phyloP scores from a whole-genome alignment of 1,140 invertebrate species.

The Drosophila burlai region DNA sequence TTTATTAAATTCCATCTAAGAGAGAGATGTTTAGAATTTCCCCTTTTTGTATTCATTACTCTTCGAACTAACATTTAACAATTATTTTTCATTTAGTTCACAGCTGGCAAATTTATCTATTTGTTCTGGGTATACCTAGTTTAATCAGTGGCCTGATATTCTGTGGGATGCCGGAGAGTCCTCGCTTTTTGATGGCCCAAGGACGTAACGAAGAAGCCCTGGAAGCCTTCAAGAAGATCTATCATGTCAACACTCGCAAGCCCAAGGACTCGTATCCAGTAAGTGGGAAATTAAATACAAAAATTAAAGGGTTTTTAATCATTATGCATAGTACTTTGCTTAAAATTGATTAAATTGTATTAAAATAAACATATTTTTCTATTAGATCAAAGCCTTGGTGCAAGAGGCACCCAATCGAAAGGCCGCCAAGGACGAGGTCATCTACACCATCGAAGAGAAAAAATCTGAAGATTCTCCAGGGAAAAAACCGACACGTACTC shows the following conservation, averaged over 20 bases:
- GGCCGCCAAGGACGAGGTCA: slow-evolving; percentile 49
- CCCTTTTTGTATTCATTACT: neutral
- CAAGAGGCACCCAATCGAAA: slow-evolving; percentile 69
- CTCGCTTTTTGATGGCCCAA: slow-evolving; percentile 92
- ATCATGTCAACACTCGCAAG: slow-evolving; percentile 87
- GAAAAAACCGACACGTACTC: slow-evolving; percentile 42
- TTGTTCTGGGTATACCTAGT: slow-evolving; percentile 88
- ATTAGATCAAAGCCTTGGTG: slow-evolving; percentile 67
- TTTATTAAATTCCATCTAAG: neutral
- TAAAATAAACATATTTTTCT: neutral
- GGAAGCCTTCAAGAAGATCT: slow-evolving; percentile 65
- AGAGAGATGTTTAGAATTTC: neutral
- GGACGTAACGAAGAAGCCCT: slow-evolving; percentile 89
- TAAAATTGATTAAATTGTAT: too few relatives aligned
- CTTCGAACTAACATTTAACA: neutral
- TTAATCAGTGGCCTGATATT: slow-evolving; percentile 88
- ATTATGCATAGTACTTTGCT: too few relatives aligned
- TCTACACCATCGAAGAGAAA: slow-evolving; percentile 74
- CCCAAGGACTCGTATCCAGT: slow-evolving; percentile 89
- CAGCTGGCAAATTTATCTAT: slow-evolving; percentile 92
- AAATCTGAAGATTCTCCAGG: slow-evolving; percentile 8
- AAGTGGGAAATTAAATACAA: slow-evolving; percentile 36
- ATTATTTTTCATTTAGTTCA: slow-evolving; percentile 80
- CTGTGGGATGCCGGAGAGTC: slow-evolving; percentile 91
- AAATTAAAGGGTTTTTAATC: neutral